These are phyloP conservation scores for Oophaga sylvatica DNA, from an alignment of 2,797 vertebrate genomes.

Conservation along the genomic window DNA sequence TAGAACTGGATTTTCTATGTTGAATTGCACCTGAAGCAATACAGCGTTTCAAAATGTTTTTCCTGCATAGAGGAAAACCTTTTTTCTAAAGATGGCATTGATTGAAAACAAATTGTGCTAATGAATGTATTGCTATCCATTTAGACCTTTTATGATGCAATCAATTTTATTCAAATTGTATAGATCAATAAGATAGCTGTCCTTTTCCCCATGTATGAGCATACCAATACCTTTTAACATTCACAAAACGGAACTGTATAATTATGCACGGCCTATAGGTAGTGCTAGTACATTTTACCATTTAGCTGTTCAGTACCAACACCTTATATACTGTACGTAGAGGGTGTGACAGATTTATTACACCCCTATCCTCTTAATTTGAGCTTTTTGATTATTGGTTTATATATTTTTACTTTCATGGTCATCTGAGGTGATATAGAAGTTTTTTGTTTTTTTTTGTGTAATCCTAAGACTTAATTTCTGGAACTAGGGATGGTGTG, in stretches of 20 bases:
- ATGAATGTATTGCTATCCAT: not conserved
- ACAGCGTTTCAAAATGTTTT: not conserved
- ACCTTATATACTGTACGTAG: not conserved
- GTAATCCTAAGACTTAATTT: not conserved
- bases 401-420: not conserved
- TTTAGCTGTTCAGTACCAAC: not conserved
- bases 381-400: not conserved
- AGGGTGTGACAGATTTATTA: not conserved
- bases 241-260: not conserved
- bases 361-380: not conserved
- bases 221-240: not conserved
- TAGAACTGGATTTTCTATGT: not conserved
- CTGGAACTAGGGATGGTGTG: not conserved
- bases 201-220: not conserved
- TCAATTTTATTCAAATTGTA: not conserved
- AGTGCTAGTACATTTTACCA: not conserved
- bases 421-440: not conserved
- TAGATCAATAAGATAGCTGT: not conserved
- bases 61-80: not conserved
- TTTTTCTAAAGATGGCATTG: not conserved
- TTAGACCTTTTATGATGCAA: not conserved
- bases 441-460: not conserved
- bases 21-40: not conserved
- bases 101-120: not conserved
- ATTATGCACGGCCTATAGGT: not conserved